Percentiles rank a stretch among this genome's conserved stretches.
Evolutionary conservation across 2,113 vertebrate species (phyloP).

Genomic region (Tragelaphus buxtoni): DNA sequence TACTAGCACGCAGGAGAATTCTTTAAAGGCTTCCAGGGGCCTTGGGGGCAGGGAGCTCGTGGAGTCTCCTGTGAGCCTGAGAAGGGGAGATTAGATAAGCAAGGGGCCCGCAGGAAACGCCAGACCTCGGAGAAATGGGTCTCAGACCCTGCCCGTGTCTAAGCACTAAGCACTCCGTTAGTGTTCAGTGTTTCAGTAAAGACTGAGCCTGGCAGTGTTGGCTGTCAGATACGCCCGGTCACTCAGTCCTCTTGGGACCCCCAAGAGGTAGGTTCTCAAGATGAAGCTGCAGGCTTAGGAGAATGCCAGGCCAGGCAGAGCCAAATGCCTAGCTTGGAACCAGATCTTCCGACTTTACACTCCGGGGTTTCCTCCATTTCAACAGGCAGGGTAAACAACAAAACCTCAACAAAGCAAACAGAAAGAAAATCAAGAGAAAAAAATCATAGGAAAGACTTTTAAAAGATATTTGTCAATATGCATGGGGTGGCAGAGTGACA

Average conservation of each 20-base stretch:
- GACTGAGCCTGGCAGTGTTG: background rate
- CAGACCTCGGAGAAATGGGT: background rate
- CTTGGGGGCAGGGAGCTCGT: background rate
- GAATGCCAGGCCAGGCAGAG: background rate
- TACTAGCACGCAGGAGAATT: background rate
- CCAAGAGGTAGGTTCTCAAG: background rate
- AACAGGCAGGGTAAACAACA: background rate
- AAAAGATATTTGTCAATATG: background rate
- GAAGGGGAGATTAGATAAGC: slow-evolving; percentile 21
- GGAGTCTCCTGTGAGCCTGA: background rate
- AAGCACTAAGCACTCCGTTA: background rate
- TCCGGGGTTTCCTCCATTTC: background rate
- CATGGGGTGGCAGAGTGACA: background rate
- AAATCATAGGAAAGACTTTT: background rate
- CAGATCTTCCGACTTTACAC: background rate
- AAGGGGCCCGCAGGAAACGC: background rate
- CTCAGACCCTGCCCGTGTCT: background rate
- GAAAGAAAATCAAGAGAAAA: background rate
- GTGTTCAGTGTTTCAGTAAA: background rate
- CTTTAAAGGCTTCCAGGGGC: background rate
- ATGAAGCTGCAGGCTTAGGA: background rate
- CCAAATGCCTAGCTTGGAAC: background rate
- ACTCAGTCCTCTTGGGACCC: background rate
- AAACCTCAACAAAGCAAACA: background rate
- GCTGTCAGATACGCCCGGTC: background rate